phyloP scores from a whole-genome alignment of 2,888 invertebrate species.

The Panopea generosa region DNA sequence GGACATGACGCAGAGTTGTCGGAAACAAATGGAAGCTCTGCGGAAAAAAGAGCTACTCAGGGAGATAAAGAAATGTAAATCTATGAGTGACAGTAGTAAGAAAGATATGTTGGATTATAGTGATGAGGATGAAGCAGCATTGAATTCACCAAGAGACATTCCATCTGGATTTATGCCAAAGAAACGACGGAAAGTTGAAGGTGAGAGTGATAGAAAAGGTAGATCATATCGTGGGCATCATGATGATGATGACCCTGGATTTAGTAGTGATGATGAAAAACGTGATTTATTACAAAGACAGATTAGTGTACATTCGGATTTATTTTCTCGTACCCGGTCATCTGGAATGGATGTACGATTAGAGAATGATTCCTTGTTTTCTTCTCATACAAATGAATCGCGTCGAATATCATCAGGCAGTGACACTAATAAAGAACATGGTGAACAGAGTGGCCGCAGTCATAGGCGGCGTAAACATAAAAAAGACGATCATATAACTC shows the following conservation, averaged over 20 bases:
- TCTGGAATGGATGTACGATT: constrained; percentile 50
- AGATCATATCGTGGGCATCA: constrained; percentile 69
- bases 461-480: constrained; percentile 50
- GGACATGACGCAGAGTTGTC: constrained; percentile 74
- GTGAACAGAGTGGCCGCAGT: constrained; percentile 47
- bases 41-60: constrained; percentile 68
- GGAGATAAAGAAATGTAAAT: constrained; percentile 62
- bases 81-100: constrained; percentile 42
- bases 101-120: constrained; percentile 66
- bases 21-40: constrained; percentile 80
- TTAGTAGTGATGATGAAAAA: constrained; percentile 74
- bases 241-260: constrained; percentile 67
- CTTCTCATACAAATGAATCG: constrained; percentile 54
- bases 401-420: constrained; percentile 62
- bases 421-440: constrained; percentile 62
- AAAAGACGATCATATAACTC: constrained; percentile 67
- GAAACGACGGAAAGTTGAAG: constrained; percentile 73
- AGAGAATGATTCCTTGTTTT: constrained; percentile 53
- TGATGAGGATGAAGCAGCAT: constrained; percentile 66
- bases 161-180: constrained; percentile 73
- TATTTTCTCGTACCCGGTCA: constrained; percentile 50
- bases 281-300: constrained; percentile 56
- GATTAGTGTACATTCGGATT: constrained; percentile 58
- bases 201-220: constrained; percentile 60
- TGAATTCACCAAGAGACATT: constrained; percentile 75